Percentiles rank a stretch among this genome's conserved stretches.
These are phyloP conservation scores for Nysson spinosus DNA, from an alignment of 2,888 invertebrate species.

Conservation along the genomic window DNA sequence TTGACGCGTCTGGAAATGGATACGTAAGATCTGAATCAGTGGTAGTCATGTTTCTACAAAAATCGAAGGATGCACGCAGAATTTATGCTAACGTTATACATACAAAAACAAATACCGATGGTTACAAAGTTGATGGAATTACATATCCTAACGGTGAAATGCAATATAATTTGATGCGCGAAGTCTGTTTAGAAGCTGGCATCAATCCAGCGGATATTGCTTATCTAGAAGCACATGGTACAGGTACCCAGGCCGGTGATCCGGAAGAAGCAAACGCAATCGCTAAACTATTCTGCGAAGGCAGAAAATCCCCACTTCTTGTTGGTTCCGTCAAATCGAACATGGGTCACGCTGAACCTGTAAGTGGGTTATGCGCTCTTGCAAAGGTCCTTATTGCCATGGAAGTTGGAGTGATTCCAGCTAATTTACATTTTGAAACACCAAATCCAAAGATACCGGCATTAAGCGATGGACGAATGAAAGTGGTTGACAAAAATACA, in stretches of 20 bases:
- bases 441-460: conserved; percentile 96
- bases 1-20: conserved; percentile 93
- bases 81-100: conserved; percentile 93
- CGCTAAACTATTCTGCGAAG: conserved; percentile 92
- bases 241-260: conserved; percentile 99
- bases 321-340: conserved; percentile 99
- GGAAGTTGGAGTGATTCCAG: conserved; percentile 93
- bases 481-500: conserved; percentile 90
- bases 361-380: conserved; percentile 92
- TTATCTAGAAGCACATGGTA: conserved; percentile 99
- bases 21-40: conserved; percentile 95
- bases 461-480: conserved; percentile 92
- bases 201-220: conserved; percentile 89
- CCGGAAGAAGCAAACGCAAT: conserved; percentile 98
- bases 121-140: conserved; percentile 93
- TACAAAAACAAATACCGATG: conserved; percentile 95
- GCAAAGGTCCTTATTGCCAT: conserved; percentile 95
- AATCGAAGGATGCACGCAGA: conserved; percentile 85
- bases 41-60: conserved; percentile 90
- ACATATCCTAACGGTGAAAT: conserved; percentile 89
- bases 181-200: conserved; percentile 91
- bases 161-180: conserved; percentile 89
- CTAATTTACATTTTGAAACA: conserved; percentile 91
- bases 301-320: conserved; percentile 87
- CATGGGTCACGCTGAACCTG: conserved; percentile 99